Conservation (phyloP, 2,888 invertebrate genomes). For the Unio delphinus region DNA sequence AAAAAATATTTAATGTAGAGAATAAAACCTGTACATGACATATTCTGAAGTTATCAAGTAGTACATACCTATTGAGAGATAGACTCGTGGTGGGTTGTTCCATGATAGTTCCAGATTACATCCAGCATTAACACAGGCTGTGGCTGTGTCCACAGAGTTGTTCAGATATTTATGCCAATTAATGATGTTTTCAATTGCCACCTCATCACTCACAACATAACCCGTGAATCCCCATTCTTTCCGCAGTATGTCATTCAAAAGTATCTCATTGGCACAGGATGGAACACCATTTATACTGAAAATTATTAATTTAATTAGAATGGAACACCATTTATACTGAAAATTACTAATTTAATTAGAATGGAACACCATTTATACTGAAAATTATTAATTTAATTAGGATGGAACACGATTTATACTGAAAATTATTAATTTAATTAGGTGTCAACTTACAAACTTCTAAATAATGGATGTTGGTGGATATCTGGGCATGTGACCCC, state of each 20-base stretch:
- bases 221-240: slow-evolving; percentile 64
- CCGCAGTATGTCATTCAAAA: slow-evolving; percentile 62
- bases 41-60: background rate
- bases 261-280: slow-evolving; percentile 61
- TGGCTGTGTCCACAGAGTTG: slow-evolving; percentile 49
- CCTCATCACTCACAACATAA: slow-evolving; percentile 65
- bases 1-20: background rate
- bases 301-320: too few species aligned
- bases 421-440: background rate
- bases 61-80: slow-evolving; percentile 39
- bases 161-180: slow-evolving; percentile 52
- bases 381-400: slow-evolving; percentile 9
- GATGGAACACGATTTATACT: slow-evolving; percentile 67
- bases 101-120: slow-evolving; percentile 55
- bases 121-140: slow-evolving; percentile 55
- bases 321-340: too few species aligned
- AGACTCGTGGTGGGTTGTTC: slow-evolving; percentile 36
- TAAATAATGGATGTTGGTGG: too few species aligned
- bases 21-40: background rate
- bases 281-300: slow-evolving; percentile 35
- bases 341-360: too few species aligned
- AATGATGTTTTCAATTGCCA: slow-evolving; percentile 61
- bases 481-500: too few species aligned
- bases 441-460: too few species aligned
- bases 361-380: too few species aligned